phyloP scores from a whole-genome alignment of 2,888 invertebrate genomes.

The Tortrix viridana region DNA sequence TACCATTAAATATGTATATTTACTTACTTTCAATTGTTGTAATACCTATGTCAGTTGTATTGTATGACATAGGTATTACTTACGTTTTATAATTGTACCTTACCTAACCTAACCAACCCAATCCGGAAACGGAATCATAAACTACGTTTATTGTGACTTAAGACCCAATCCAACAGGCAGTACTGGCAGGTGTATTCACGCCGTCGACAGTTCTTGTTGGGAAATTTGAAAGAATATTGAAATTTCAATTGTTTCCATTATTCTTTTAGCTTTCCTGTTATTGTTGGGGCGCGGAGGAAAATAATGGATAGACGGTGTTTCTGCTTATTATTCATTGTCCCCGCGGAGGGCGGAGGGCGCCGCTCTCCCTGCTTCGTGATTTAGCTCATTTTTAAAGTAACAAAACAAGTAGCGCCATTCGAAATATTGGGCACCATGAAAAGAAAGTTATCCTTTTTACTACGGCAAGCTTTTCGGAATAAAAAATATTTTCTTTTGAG shows the following conservation, averaged over 20 bases:
- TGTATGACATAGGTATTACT: too few relatives aligned
- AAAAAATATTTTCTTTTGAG: constrained; percentile 43
- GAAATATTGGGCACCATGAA: constrained; percentile 57
- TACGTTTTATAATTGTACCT: too few relatives aligned
- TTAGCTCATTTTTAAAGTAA: constrained; percentile 78
- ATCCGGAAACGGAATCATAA: too few relatives aligned
- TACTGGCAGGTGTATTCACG: constrained; percentile 16
- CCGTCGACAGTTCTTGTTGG: constrained; percentile 7
- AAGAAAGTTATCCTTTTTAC: constrained; percentile 51
- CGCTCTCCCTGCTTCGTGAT: constrained; percentile 70
- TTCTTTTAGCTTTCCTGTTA: constrained; percentile 66
- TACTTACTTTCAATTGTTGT: too few relatives aligned
- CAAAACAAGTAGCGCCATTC: constrained; percentile 68
- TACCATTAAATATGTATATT: too few relatives aligned
- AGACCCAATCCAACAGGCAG: too few relatives aligned
- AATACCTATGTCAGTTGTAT: too few relatives aligned
- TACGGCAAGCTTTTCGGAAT: constrained; percentile 52
- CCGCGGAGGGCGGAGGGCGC: constrained; percentile 54
- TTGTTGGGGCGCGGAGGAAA: constrained; percentile 74
- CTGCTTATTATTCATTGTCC: constrained; percentile 81
- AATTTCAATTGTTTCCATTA: constrained; percentile 75
- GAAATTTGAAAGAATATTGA: constrained; percentile 57
- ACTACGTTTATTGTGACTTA: too few relatives aligned
- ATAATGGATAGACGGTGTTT: constrained; percentile 76
- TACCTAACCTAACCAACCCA: too few relatives aligned